These are phyloP conservation scores for Neomorphus geoffroyi DNA, from an alignment of 2,797 vertebrate genomes.

Conservation along the genomic window DNA sequence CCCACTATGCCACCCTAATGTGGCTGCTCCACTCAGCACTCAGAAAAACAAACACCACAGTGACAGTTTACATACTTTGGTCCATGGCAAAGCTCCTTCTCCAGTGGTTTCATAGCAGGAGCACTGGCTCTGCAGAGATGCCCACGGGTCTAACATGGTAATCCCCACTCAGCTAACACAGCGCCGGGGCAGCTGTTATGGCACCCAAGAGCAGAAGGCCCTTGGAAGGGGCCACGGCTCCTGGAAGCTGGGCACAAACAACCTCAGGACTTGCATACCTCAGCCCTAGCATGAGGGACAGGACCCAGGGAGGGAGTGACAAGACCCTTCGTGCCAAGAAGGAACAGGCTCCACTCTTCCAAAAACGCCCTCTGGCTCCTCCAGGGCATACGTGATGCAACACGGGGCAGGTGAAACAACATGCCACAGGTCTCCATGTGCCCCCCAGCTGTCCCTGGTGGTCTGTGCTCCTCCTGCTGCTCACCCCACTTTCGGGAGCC, in stretches of 20 bases:
- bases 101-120: neutral
- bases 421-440: too few relatives aligned
- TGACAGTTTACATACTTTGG: neutral
- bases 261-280: rapidly evolving
- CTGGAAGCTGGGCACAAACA: rapidly evolving
- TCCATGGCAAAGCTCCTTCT: neutral
- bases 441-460: too few relatives aligned
- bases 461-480: rapidly evolving
- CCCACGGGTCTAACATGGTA: neutral
- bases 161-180: rapidly evolving
- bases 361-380: neutral
- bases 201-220: rapidly evolving
- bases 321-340: neutral
- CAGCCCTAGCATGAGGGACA: neutral
- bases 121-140: rapidly evolving
- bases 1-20: rapidly evolving
- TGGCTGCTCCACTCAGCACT: neutral
- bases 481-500: rapidly evolving
- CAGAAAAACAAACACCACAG: neutral
- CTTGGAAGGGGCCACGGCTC: too few relatives aligned
- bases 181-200: rapidly evolving
- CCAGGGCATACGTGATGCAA: rapidly evolving
- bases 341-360: neutral
- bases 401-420: too few relatives aligned
- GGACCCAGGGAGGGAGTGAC: neutral